A percentile compares a stretch with the other conserved stretches of the same genome.
Conservation (phyloP, 2,888 invertebrate genomes). For the Drosophila diplacantha region DNA sequence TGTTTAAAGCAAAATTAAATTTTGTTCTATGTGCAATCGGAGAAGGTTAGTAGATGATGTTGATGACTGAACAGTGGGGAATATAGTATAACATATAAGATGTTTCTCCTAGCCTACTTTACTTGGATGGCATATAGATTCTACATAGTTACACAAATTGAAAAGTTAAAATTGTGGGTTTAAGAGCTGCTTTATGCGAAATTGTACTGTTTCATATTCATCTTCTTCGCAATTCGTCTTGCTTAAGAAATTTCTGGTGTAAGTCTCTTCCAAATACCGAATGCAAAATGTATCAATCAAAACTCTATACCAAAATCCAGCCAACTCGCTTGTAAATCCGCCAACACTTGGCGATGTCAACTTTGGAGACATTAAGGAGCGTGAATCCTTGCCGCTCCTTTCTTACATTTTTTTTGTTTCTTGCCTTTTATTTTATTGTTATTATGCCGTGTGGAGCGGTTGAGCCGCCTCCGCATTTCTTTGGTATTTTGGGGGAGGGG, state of each 20-base stretch:
- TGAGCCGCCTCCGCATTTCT: conserved; percentile 25
- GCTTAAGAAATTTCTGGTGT: conserved; percentile 47
- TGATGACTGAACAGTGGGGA: not conserved
- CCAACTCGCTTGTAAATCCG: conserved; percentile 55
- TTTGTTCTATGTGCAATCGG: not conserved
- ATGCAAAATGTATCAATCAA: conserved; percentile 67
- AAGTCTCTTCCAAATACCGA: conserved; percentile 49
- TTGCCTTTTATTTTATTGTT: conserved; percentile 57
- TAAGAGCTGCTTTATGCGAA: conserved; percentile 1
- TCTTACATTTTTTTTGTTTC: not conserved
- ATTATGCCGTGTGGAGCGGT: conserved; percentile 51
- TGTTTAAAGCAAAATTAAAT: not conserved
- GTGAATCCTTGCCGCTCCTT: conserved; percentile 53
- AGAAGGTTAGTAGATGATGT: not conserved
- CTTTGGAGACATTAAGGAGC: conserved; percentile 69
- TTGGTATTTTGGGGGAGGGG: conserved; percentile 2
- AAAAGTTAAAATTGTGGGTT: not conserved
- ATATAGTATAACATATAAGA: not conserved
- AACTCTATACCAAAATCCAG: conserved; percentile 54
- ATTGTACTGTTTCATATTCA: conserved; percentile 12
- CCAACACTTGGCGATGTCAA: conserved; percentile 70
- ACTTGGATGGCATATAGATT: not conserved
- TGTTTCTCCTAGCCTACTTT: not conserved
- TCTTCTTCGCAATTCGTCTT: conserved; percentile 55
- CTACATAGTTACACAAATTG: not conserved